Percentiles rank a stretch among this genome's conserved stretches.
Evolutionary conservation across 2,888 invertebrate species (phyloP).

Genomic region (Lathronympha strigana): DNA sequence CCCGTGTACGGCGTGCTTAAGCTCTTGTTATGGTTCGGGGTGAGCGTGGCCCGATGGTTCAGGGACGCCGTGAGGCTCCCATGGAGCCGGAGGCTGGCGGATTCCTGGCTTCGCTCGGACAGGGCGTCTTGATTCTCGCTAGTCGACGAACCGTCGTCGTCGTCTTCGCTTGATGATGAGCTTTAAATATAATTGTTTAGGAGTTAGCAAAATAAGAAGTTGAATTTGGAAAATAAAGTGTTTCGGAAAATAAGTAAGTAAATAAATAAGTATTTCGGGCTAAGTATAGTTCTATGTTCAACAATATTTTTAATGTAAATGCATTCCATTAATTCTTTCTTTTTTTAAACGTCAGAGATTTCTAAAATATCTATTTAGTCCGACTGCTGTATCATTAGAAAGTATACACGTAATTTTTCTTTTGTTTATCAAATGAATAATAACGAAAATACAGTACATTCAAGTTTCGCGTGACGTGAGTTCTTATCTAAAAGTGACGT

Average conservation of each 20-base stretch:
- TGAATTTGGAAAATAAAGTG: background rate
- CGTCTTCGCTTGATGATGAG: constrained; percentile 89
- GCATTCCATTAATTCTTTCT: too few species aligned
- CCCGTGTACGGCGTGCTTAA: constrained; percentile 75
- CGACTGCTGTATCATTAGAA: too few species aligned
- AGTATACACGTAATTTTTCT: too few species aligned
- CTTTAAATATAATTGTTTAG: constrained; percentile 54
- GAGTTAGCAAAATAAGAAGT: background rate
- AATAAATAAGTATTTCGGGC: too few species aligned
- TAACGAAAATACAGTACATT: too few species aligned
- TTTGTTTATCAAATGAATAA: too few species aligned
- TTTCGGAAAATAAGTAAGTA: background rate
- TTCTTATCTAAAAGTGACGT: too few species aligned
- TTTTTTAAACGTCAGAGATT: too few species aligned
- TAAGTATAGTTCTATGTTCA: too few species aligned
- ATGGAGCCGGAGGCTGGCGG: constrained; percentile 61
- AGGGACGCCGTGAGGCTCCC: constrained; percentile 56
- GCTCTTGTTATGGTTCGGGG: constrained; percentile 76
- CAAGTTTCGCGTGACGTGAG: too few species aligned
- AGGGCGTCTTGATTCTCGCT: constrained; percentile 77
- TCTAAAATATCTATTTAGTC: too few species aligned
- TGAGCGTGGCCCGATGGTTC: constrained; percentile 57
- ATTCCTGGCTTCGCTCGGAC: constrained; percentile 72
- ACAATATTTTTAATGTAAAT: too few species aligned
- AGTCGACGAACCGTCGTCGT: constrained; percentile 82